phyloP scores from a whole-genome alignment of 1,140 invertebrate species.

The Heliconius melpomene region DNA sequence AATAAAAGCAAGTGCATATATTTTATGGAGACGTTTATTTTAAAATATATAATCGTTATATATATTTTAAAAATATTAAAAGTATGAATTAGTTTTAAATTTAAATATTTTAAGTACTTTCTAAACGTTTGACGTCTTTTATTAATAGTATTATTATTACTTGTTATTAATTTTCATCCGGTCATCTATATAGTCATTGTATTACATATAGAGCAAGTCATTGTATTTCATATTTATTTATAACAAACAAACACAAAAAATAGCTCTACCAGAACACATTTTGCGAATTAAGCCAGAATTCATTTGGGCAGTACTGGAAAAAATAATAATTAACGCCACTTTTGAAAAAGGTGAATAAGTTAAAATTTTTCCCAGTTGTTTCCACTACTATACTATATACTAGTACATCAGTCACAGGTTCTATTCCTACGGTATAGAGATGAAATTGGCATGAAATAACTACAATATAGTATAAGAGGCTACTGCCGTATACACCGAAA shows the following conservation, averaged over 20 bases:
- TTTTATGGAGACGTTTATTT: background rate
- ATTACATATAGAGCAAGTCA: background rate
- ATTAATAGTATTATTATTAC: too few relatives aligned
- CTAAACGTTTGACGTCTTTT: too few relatives aligned
- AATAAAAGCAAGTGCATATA: background rate
- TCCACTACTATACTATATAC: background rate
- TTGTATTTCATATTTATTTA: background rate
- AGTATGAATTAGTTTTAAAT: background rate
- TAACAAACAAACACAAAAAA: background rate
- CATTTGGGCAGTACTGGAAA: background rate
- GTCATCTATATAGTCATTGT: background rate
- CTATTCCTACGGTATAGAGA: background rate
- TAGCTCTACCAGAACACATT: background rate
- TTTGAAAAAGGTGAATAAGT: slow-evolving; percentile 28
- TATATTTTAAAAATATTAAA: background rate
- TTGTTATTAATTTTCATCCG: too few relatives aligned
- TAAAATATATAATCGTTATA: background rate
- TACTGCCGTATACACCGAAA: slow-evolving; percentile 30
- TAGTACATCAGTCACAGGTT: background rate
- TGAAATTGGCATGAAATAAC: background rate
- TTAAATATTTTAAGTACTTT: too few relatives aligned
- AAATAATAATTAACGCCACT: slow-evolving; percentile 19
- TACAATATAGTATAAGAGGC: slow-evolving; percentile 20
- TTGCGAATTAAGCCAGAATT: background rate
- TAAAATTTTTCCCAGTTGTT: slow-evolving; percentile 21